A percentile compares a stretch with the other conserved stretches of the same genome.
Evolutionary conservation across 2,113 vertebrate genomes (phyloP).

Genomic region (Pelusios castaneus): DNA sequence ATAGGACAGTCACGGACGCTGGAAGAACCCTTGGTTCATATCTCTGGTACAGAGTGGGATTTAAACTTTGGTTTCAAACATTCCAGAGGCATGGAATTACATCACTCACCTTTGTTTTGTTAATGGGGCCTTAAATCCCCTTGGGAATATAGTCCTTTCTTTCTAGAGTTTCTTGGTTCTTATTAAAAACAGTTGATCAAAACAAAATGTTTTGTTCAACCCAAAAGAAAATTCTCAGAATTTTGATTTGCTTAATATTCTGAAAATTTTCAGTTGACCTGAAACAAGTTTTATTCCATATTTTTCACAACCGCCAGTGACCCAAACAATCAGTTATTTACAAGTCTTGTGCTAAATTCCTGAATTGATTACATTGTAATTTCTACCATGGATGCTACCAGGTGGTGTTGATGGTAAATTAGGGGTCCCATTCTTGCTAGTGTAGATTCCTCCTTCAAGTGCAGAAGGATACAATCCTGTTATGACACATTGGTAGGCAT

Average conservation of each 20-base stretch:
- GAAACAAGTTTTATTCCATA: neutral
- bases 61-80: too few species aligned
- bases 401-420: neutral
- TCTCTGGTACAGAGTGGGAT: too few species aligned
- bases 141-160: neutral
- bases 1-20: too few species aligned
- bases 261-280: neutral
- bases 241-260: neutral
- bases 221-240: neutral
- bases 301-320: neutral
- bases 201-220: neutral
- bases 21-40: too few species aligned
- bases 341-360: neutral
- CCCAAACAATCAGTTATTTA: neutral
- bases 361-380: neutral
- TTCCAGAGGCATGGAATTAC: too few species aligned
- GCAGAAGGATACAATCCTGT: slow-evolving; percentile 8
- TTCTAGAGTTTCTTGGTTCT: neutral
- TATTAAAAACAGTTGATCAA: neutral
- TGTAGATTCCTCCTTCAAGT: neutral
- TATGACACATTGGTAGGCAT: slow-evolving; percentile 9
- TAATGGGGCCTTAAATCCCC: neutral
- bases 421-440: neutral
- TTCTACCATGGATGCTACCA: neutral
- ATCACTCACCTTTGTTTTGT: neutral